Conservation (phyloP, 2,113 vertebrate genomes). For the Etia nguti region DNA sequence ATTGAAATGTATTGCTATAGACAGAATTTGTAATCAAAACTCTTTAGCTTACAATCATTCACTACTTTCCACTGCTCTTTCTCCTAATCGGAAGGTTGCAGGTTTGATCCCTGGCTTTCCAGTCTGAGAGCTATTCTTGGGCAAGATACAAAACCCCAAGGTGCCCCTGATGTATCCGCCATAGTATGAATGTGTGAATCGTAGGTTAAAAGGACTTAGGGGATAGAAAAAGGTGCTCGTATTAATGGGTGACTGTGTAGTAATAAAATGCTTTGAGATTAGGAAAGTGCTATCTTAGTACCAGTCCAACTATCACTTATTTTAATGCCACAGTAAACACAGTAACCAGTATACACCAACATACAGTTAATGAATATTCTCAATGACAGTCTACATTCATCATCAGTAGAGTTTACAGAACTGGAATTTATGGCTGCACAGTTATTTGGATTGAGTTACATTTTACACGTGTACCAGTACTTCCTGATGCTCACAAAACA, state of each 20-base stretch:
- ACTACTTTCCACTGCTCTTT: neutral
- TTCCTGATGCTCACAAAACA: neutral
- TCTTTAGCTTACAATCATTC: neutral
- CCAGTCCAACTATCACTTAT: neutral
- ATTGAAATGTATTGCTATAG: neutral
- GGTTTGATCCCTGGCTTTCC: neutral
- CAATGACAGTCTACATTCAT: neutral
- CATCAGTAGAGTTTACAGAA: neutral
- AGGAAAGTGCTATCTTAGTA: neutral
- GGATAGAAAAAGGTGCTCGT: neutral
- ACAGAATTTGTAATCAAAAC: neutral
- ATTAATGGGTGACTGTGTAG: neutral
- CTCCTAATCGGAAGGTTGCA: neutral
- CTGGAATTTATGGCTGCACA: neutral
- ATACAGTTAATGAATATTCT: neutral
- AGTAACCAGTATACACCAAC: neutral
- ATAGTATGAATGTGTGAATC: neutral
- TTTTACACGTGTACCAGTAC: neutral
- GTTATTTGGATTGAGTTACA: neutral
- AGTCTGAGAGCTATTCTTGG: neutral
- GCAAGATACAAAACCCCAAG: neutral
- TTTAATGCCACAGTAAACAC: neutral
- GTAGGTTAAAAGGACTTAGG: neutral
- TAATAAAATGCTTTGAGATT: neutral
- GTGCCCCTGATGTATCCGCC: rapidly evolving